Conservation (phyloP, 2,113 vertebrate species). For the Pachypanchax playfairii region DNA sequence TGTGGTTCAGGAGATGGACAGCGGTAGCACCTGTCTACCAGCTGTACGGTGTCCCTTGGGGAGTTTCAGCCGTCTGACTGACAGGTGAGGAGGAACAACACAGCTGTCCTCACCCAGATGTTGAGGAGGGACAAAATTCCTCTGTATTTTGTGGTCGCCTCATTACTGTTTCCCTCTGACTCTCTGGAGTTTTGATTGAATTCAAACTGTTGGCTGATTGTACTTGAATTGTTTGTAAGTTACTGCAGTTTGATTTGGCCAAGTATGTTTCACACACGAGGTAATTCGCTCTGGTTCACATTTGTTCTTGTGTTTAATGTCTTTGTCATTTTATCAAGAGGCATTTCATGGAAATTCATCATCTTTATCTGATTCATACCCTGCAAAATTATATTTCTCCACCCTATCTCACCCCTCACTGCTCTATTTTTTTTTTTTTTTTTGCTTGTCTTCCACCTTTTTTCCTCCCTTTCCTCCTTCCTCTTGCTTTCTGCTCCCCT, state of each 20-base stretch:
- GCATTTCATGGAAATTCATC: background rate
- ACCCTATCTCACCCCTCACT: constrained; percentile 6
- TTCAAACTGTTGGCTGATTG: background rate
- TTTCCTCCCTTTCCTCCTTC: constrained; percentile 33
- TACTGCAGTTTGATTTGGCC: too few relatives aligned
- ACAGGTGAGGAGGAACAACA: constrained; percentile 75
- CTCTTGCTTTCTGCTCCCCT: constrained; percentile 50
- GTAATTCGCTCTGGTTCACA: constrained; percentile 5
- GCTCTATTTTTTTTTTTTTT: constrained; percentile 15
- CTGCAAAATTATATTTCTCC: constrained; percentile 11
- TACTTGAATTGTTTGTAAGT: constrained; percentile 41
- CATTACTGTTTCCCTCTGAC: constrained; percentile 36
- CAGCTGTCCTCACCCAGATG: constrained; percentile 75
- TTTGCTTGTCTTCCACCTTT: constrained; percentile 22
- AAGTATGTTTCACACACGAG: too few relatives aligned
- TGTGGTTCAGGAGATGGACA: constrained; percentile 54
- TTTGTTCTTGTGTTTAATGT: constrained; percentile 26
- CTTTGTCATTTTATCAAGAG: constrained; percentile 23
- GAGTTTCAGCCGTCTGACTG: constrained; percentile 67
- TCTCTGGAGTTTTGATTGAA: constrained; percentile 30
- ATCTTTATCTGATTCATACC: constrained; percentile 16
- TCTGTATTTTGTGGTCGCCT: constrained; percentile 35
- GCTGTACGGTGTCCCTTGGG: constrained; percentile 71
- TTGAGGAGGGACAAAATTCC: constrained; percentile 56
- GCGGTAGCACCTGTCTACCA: constrained; percentile 73